Evolutionary conservation across 2,888 invertebrate species (phyloP).

Genomic region (Cheilosia soror): DNA sequence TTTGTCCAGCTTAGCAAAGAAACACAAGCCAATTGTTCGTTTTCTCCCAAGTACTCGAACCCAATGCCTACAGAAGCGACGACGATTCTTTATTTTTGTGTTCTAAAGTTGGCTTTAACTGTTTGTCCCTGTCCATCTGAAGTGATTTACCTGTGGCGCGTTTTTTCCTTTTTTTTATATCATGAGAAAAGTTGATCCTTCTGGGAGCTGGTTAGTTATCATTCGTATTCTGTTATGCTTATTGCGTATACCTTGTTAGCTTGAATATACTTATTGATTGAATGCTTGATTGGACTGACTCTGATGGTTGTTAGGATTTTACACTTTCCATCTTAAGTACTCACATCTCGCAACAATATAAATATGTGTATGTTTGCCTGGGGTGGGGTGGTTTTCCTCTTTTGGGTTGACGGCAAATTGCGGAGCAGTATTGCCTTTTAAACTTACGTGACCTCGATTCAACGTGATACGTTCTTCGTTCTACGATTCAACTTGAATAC

Average conservation of each 20-base stretch:
- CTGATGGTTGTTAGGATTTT: no score
- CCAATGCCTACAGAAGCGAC: no score
- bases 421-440: conserved; percentile 57
- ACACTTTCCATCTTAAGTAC: not conserved
- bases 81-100: not conserved
- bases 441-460: conserved; percentile 68
- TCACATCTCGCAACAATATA: not conserved
- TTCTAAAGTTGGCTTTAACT: conserved; percentile 2
- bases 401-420: conserved; percentile 38
- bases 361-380: not conserved
- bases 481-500: conserved; percentile 22
- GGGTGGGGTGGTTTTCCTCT: not conserved
- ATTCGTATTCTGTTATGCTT: conserved; percentile 38
- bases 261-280: conserved; percentile 56
- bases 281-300: conserved; percentile 58
- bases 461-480: conserved; percentile 30
- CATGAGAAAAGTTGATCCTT: not conserved
- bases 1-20: no score
- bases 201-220: not conserved
- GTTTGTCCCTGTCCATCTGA: conserved; percentile 18
- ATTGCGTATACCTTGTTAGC: not conserved
- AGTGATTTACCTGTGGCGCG: conserved; percentile 51
- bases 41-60: no score
- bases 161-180: not conserved
- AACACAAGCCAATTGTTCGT: no score